Conservation (phyloP, 2,113 vertebrate genomes). For the Ramphastos sulfuratus region DNA sequence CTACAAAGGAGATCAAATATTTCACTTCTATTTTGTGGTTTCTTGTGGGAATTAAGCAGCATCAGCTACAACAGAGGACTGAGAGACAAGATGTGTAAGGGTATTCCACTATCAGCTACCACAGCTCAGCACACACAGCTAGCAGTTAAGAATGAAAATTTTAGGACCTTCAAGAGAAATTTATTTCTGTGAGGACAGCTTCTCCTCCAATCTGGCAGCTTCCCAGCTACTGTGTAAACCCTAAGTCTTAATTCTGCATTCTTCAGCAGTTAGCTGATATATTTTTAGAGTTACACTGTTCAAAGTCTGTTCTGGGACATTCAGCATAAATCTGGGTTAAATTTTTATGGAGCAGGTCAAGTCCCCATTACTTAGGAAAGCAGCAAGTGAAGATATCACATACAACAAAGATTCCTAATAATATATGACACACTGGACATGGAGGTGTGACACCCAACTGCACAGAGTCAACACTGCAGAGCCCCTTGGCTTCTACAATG, state of each 20-base stretch:
- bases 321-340: background rate
- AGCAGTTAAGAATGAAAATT: slow-evolving; percentile 12
- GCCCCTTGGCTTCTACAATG: background rate
- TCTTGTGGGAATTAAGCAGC: background rate
- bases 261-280: slow-evolving; percentile 50
- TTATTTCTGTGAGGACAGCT: slow-evolving; percentile 8
- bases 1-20: background rate
- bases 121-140: slow-evolving; percentile 4
- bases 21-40: background rate
- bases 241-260: slow-evolving; percentile 42
- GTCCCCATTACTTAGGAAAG: background rate
- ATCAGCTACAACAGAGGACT: background rate
- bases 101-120: background rate
- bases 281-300: slow-evolving; percentile 46
- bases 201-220: slow-evolving; percentile 31
- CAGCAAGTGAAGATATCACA: background rate
- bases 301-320: slow-evolving; percentile 12
- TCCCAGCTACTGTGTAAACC: slow-evolving; percentile 35
- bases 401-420: background rate
- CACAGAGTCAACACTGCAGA: background rate
- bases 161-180: slow-evolving; percentile 18
- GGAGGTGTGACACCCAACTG: background rate
- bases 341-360: background rate
- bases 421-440: background rate
- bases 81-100: background rate